Evolutionary conservation across 2,113 vertebrate genomes (phyloP).

Genomic region (Poeciliopsis turrubarensis): DNA sequence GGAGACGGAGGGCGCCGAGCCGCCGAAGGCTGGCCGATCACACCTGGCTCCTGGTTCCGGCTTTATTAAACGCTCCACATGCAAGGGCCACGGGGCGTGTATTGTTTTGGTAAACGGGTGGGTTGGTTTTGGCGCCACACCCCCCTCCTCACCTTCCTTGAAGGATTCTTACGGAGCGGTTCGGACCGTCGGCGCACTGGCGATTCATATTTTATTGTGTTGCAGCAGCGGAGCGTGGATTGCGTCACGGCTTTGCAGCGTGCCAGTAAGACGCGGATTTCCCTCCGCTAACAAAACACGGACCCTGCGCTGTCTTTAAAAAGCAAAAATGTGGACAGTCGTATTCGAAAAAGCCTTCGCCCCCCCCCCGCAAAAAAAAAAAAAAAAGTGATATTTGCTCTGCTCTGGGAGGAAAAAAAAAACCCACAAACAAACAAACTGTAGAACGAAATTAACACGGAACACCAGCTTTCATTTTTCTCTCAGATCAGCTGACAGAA

Average conservation of each 20-base stretch:
- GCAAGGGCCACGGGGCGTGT: slow-evolving; percentile 37
- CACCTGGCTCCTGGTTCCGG: slow-evolving; percentile 9
- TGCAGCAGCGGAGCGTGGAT: slow-evolving; percentile 59
- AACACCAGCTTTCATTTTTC: neutral
- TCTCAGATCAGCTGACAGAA: slow-evolving; percentile 1
- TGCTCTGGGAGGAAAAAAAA: neutral
- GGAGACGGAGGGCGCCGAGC: neutral
- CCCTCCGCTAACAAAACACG: slow-evolving; percentile 20
- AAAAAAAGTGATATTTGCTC: neutral
- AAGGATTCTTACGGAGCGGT: slow-evolving; percentile 14
- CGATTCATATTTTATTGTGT: slow-evolving; percentile 53
- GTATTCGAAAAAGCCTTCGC: neutral
- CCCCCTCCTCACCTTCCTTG: slow-evolving; percentile 40
- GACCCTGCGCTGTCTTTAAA: neutral
- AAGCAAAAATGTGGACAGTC: neutral
- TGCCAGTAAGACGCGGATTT: slow-evolving; percentile 39
- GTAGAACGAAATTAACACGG: neutral
- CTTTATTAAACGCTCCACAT: slow-evolving; percentile 9
- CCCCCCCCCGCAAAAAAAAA: neutral
- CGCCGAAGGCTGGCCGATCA: neutral
- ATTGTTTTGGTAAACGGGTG: slow-evolving; percentile 53
- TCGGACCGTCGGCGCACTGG: slow-evolving; percentile 15
- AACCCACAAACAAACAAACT: neutral
- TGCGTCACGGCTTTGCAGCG: slow-evolving; percentile 70
- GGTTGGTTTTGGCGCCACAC: slow-evolving; percentile 53